A percentile compares a stretch with the other conserved stretches of the same genome.
These are phyloP conservation scores for Phoeniculus purpureus DNA, from an alignment of 2,797 vertebrate species.

Conservation along the genomic window DNA sequence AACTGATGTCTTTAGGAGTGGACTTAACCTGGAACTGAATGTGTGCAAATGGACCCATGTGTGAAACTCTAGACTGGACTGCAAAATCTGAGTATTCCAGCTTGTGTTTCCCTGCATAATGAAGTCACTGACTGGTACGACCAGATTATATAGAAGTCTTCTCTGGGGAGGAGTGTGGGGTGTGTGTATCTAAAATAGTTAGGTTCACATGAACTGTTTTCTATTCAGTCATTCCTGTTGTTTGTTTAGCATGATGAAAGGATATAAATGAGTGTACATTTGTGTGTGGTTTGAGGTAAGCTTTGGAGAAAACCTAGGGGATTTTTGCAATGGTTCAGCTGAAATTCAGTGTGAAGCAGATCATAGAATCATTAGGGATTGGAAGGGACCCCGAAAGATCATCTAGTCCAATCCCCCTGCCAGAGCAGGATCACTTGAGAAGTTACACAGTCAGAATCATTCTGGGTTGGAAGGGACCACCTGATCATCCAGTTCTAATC, in stretches of 20 bases:
- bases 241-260: not conserved
- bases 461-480: too few relatives aligned
- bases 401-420: too few relatives aligned
- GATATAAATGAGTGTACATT: not conserved
- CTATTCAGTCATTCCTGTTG: not conserved
- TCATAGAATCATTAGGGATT: too few relatives aligned
- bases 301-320: not conserved
- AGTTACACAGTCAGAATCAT: too few relatives aligned
- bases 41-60: not conserved
- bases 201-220: not conserved
- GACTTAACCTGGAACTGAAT: not conserved
- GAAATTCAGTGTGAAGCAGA: not conserved
- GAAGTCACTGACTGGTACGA: not conserved
- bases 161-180: not conserved
- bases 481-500: too few relatives aligned
- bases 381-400: too few relatives aligned
- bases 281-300: not conserved
- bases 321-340: not conserved
- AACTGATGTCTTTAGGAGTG: not conserved
- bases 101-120: constrained; percentile 24
- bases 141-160: not conserved
- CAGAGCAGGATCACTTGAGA: too few relatives aligned
- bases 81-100: constrained; percentile 39
- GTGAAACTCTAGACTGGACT: not conserved
- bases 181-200: not conserved